Evolutionary conservation across 1,140 invertebrate species (phyloP), one percentile per base, ranked within the genome.

Genomic region (Pseudomyrmex pallidus): DNA sequence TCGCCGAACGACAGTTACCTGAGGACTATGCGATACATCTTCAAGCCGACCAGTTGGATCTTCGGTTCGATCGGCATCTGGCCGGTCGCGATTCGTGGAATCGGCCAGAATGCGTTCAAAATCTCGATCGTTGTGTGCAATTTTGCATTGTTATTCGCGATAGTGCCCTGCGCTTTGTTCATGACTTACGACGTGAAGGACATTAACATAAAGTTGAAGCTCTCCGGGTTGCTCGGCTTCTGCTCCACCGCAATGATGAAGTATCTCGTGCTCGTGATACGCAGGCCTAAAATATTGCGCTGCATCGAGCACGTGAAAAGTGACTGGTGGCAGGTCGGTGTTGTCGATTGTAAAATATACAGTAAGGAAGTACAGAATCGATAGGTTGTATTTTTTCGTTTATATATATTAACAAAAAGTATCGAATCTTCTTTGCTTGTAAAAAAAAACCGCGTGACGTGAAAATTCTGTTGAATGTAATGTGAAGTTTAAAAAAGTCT

Each of bases 221-320:
- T 74, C 2, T 76, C 72, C 35, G 83, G 70, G 1, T n/a, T 64
- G 1, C 17, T 73, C 0, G 74, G 83, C 17, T 90, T 90, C 73
- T 85, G 88, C 10, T 48, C 50, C 0, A 77, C 76, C 17, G 80
- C 72, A 10, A 67, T 87, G 20, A 72, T 85, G 17, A 90, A 90
- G 48, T 90, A 84, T 56, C 68, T 22, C 57, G 83, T 74, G 56
- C 59, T 90, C 17, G 9, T 72, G 10, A 63, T 68, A 22, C 83
- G 80, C 22, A 48, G 62, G 20, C 20, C 77, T 15, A 67, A 74
- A 13, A 87, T 90, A 44, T 22, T 52, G 12, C 72, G 25, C 8
- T 90, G 88, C 59, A 57, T 90, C 46, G 74, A 86, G 17, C 87
- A 87, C 12, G 52, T 90, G 1, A 82, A 80, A 10, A 17, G n/a